Evolutionary conservation across 2,113 vertebrate species (phyloP).

Genomic region (Garra rufa): DNA sequence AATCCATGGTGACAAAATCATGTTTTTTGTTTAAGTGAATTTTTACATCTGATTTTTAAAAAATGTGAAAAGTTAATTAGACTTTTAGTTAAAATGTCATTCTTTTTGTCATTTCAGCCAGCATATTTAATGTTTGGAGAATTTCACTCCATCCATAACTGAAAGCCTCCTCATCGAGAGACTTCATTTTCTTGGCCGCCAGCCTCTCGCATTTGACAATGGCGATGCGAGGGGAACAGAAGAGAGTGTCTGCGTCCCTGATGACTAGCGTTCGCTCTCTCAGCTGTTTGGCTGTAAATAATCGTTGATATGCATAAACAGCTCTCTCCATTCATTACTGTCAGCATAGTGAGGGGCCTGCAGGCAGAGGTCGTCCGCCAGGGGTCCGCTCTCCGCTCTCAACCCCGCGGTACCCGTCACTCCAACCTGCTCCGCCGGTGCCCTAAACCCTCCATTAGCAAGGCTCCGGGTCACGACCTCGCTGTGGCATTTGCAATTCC

Average conservation of each 20-base stretch:
- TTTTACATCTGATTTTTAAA: too few species aligned
- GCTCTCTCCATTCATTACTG: conserved; percentile 92
- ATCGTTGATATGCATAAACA: conserved; percentile 86
- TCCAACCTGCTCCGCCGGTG: conserved; percentile 74
- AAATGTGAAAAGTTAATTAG: not conserved
- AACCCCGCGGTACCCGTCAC: conserved; percentile 90
- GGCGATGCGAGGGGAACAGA: conserved; percentile 51
- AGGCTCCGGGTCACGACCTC: conserved; percentile 92
- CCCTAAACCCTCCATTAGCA: conserved; percentile 86
- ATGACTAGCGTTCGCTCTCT: conserved; percentile 66
- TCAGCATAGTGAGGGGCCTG: conserved; percentile 85
- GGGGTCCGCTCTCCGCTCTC: conserved; percentile 87
- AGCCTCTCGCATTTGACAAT: conserved; percentile 52
- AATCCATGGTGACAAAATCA: too few species aligned
- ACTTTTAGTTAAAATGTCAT: not conserved
- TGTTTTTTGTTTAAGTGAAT: too few species aligned
- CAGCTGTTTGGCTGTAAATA: conserved; percentile 88
- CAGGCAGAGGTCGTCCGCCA: conserved; percentile 93
- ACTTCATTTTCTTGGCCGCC: conserved; percentile 43
- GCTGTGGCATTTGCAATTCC: conserved; percentile 89
- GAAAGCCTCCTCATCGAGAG: conserved; percentile 61
- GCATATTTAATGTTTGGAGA: not conserved
- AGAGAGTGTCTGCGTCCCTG: conserved; percentile 53
- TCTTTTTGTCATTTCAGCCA: not conserved
- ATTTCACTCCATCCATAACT: conserved; percentile 13